Base-by-base conservation (phyloP, 1,140 invertebrate species). In the Bradysia coprophila region DNA sequence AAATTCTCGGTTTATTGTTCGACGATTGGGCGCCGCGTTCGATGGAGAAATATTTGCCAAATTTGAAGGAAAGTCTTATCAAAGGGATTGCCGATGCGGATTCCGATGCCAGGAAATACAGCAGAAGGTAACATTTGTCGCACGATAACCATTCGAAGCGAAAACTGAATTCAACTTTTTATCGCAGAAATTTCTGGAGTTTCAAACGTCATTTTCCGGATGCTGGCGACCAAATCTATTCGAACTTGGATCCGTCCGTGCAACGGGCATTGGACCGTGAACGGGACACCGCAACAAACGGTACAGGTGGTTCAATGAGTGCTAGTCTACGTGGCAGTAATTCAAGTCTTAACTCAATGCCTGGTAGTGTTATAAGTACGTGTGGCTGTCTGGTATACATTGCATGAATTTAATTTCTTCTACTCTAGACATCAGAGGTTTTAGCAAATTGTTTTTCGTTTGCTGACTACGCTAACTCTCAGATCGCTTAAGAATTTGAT, bases 21-120 rank as follows among this genome's bases (percentile, higher is more conserved):
- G 79, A 83, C 48, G 76, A 75, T 8, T 97, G 93, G 92, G 73
- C 81, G 21, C 73, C 79, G 0, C 67, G 76, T 50, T 67, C 76
- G 16, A 62, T 97, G 42, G 91, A 96, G 59, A 81, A 74, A 59
- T 84, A 94, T 56, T 71, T 82, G 20, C 61, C 67, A 1, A 59
- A 74, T 13, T 56, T 98, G 1, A 75, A 85, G 43, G 89, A 95
- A 45, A 76, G 81, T 0, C 78, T 98, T 4, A 85, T 86, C 51
- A 82, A 81, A 49, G 90, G 88, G 3, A 81, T 95, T 31, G 74
- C 76, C 5, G 94, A 98, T 70, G 90, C 93, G 0, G 92, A 97
- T 61, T 68, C 79, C 15, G 83, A 91, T 46, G 89, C 91, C 4
- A 66, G 93, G 52, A 72, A 69, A 1, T 68, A 69, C 50, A 78